Conservation (phyloP, 23 tunicate species). For the Ascidia mentula region DNA sequence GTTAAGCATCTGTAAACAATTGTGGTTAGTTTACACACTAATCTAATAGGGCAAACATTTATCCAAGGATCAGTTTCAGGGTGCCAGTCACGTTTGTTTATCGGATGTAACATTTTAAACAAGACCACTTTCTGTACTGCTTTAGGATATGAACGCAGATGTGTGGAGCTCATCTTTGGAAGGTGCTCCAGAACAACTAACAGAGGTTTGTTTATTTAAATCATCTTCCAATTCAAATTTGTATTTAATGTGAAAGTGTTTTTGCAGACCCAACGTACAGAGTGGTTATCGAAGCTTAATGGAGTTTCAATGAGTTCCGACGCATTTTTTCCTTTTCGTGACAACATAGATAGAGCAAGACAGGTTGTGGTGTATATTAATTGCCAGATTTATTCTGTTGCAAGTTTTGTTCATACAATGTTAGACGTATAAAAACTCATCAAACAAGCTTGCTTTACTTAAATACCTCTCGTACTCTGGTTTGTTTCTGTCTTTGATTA, state of each 20-base stretch:
- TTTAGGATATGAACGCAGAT: constrained; percentile 60
- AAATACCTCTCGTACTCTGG: too few relatives aligned
- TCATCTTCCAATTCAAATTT: background rate
- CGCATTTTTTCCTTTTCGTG: constrained; percentile 89
- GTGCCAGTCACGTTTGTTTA: too few relatives aligned
- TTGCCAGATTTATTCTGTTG: background rate
- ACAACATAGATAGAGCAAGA: constrained; percentile 77
- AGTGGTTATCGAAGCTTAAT: constrained; percentile 57
- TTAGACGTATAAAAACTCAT: too few relatives aligned
- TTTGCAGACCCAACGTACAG: constrained; percentile 39
- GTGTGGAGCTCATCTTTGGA: constrained; percentile 48
- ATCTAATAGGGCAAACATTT: too few relatives aligned
- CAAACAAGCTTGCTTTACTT: too few relatives aligned
- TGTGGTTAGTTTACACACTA: too few relatives aligned
- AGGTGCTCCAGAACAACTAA: constrained; percentile 44
- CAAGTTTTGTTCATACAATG: background rate
- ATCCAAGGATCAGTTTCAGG: too few relatives aligned
- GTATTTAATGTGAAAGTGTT: background rate
- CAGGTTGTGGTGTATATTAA: constrained; percentile 31
- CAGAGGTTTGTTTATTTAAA: constrained; percentile 8
- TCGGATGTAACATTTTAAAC: too few relatives aligned
- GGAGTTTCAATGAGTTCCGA: constrained; percentile 89
- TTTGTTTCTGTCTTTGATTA: background rate
- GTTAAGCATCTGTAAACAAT: too few relatives aligned
- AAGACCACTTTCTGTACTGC: background rate